Percentiles rank a stretch among this genome's conserved stretches.
These are phyloP conservation scores for Patella caerulea DNA, from an alignment of 2,888 invertebrate species.

Conservation along the genomic window DNA sequence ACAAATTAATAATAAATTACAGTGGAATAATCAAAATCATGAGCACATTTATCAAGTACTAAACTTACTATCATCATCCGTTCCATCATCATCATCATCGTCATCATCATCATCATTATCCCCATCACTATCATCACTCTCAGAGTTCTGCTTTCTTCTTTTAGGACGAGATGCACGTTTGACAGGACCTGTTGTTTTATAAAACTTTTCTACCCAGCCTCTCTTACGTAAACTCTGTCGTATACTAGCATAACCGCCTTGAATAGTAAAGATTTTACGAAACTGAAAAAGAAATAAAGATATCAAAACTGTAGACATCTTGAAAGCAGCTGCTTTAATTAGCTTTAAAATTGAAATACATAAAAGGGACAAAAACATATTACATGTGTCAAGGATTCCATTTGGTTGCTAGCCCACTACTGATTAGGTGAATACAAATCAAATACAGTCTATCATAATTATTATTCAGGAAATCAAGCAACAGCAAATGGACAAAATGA, in stretches of 20 bases:
- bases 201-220: slow-evolving; percentile 72
- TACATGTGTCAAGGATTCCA: neutral
- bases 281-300: slow-evolving; percentile 49
- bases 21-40: neutral
- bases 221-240: slow-evolving; percentile 65
- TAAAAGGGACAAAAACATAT: neutral
- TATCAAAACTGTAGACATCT: neutral
- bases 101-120: slow-evolving; percentile 62
- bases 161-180: slow-evolving; percentile 51
- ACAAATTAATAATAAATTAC: slow-evolving; percentile 3
- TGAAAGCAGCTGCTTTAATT: slow-evolving; percentile 4
- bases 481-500: no score
- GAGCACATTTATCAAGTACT: neutral
- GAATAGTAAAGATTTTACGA: slow-evolving; percentile 70
- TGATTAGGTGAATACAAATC: no score
- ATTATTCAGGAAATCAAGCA: no score
- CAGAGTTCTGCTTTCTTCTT: slow-evolving; percentile 46
- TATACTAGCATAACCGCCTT: slow-evolving; percentile 70
- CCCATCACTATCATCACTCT: slow-evolving; percentile 61
- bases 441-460: no score
- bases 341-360: neutral
- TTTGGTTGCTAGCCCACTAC: no score
- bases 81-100: slow-evolving; percentile 51
- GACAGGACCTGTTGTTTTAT: slow-evolving; percentile 52
- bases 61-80: slow-evolving; percentile 30